Base-by-base conservation (phyloP, 2,113 vertebrate genomes). In the Gymnobelideus leadbeateri region DNA sequence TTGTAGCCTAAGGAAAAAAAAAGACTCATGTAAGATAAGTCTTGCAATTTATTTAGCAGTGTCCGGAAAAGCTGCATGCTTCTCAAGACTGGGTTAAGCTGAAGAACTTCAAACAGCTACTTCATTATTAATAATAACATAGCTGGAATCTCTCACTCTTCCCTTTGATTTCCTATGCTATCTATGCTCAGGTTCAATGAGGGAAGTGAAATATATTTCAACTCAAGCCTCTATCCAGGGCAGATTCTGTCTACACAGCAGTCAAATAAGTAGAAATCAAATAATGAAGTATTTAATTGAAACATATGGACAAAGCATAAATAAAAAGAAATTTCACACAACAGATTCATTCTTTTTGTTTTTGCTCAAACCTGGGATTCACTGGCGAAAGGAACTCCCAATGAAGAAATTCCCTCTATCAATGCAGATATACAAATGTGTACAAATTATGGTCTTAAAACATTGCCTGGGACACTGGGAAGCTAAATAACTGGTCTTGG, bases 151-250 rank as follows among this genome's bases (percentile, higher is more conserved):
- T 84, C n/a, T 84, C 68, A 68, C 12, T 43, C 19, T 84, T 43
- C 16, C n/a, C n/a, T 84, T 84, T 84, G 68, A 84, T 84, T 84
- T 84, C n/a, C 19, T 43, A 84, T 84, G 68, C 68, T 43, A 84
- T 43, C 68, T 84, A 84, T 84, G 68, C n/a, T 23, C 6, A 43
- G 16, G 68, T 84, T 84, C 68, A 43, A 43, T 84, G 37, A 43
- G n/a, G 37, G 37, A 84, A 84, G 14, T 77, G 37, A 84, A 96
- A 95, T 93, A 93, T 95, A 43, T 94, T 84, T 84, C 16, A 84
- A 19, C 19, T 84, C 19, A 21, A 84, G 1, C 37, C n/a, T 37
- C 19, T 91, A 96, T 92, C 89, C 94, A 96, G 92, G 89, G 94
- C 93, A 93, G 93, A 95, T 93, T 43, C n/a, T 84, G 19, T 21